Evolutionary conservation across 2,113 vertebrate species (phyloP).

Genomic region (Ornithorhynchus anatinus): DNA sequence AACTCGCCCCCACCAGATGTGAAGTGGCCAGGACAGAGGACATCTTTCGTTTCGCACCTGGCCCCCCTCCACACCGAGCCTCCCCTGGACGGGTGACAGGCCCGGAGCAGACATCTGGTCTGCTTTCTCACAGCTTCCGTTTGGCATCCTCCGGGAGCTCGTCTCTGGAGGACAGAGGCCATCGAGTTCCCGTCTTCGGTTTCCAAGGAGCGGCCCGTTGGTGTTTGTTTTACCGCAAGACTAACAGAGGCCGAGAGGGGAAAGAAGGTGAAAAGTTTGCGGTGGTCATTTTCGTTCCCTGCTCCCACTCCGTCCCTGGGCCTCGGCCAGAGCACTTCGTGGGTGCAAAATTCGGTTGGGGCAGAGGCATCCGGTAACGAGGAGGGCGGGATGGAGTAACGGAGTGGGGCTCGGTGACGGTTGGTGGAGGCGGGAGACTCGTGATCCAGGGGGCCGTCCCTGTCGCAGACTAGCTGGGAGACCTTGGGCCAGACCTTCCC

Average conservation of each 20-base stretch:
- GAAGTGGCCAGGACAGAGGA: slow-evolving; percentile 35
- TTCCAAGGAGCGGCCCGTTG: fast-evolving
- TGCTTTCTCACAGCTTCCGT: slow-evolving; percentile 25
- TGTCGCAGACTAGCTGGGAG: too few relatives aligned
- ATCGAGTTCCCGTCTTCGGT: fast-evolving
- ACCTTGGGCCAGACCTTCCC: too few relatives aligned
- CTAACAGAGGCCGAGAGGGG: fast-evolving
- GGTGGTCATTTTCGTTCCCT: fast-evolving
- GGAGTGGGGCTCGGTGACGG: too few relatives aligned
- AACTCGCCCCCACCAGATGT: background rate
- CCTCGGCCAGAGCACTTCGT: background rate
- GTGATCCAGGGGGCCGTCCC: too few relatives aligned
- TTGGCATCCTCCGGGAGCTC: background rate
- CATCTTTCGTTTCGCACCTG: slow-evolving; percentile 49
- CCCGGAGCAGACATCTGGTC: background rate
- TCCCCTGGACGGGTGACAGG: slow-evolving; percentile 26
- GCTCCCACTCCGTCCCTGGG: fast-evolving
- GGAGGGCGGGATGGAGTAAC: too few relatives aligned
- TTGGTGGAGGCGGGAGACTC: too few relatives aligned
- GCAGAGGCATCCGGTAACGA: background rate
- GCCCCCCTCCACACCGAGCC: slow-evolving; percentile 19
- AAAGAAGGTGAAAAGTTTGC: background rate
- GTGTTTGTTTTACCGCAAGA: background rate
- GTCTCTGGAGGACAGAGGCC: background rate
- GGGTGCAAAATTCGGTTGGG: too few relatives aligned